Base-by-base conservation (phyloP, 2,797 vertebrate genomes). In the Silurus lanzhouensis region DNA sequence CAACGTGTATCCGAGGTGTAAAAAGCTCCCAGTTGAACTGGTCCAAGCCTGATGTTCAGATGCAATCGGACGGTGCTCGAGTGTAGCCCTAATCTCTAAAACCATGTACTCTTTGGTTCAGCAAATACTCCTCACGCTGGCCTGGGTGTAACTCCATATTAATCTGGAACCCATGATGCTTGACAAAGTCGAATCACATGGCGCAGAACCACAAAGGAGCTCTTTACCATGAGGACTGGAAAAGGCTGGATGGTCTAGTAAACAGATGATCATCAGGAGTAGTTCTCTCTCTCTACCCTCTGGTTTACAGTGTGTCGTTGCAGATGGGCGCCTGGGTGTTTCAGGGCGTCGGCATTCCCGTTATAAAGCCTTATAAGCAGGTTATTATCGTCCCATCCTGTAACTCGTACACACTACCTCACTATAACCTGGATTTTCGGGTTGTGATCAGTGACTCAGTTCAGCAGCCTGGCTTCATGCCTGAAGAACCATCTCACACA, bases 121-220 rank as follows among this genome's bases (percentile, higher is more conserved):
- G 44, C 38, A 57, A 58, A 61, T 38, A 67, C 6, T 48, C 71
- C n/a, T 57, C 63, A 64, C 55, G 1, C 55, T 48, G 44, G 44
- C 44, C 22, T 66, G 78, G 60, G 78, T 80, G 61, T 27, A 52
- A 88, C 85, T 91, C 84, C 89, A 85, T 88, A 85, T 90, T 95
- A 96, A 95, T 95, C 95, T 94, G 92, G 90, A 95, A 93, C 95
- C 92, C 94, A 95, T 96, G 95, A 96, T 94, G 94, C 90, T 71
- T 88, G 92, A 93, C 93, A 94, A 93, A 92, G 91, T 92, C 89
- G 84, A 93, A 93, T 96, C 95, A 95, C 95, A 94, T 94, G 95
- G 90, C 91, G 85, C 88, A 87, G 90, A 72, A 81, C 58, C 82
- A 76, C 79, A 72, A 72, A 46, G 67, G 58, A 86, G 70, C 19